phyloP scores from a whole-genome alignment of 2,888 invertebrate species.

The Hydroisotoma schaefferi region DNA sequence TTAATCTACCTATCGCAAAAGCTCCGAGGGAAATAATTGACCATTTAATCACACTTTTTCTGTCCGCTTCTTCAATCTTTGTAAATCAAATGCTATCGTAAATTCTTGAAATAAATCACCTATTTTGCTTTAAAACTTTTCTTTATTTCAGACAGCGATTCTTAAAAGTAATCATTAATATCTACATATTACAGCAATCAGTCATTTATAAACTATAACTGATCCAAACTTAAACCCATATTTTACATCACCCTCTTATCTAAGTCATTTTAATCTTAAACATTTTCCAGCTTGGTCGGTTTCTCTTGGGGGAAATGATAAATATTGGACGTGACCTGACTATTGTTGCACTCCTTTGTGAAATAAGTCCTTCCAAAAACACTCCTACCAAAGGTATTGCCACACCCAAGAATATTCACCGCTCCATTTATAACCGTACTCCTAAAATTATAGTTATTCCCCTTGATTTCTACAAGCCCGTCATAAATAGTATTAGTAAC shows the following conservation, averaged over 20 bases:
- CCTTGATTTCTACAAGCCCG: conserved; percentile 29
- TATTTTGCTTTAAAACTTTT: too few relatives aligned
- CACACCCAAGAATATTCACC: conserved; percentile 32
- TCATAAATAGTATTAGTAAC: conserved; percentile 29
- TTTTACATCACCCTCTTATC: neutral
- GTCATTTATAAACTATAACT: too few relatives aligned
- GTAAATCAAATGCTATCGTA: too few relatives aligned
- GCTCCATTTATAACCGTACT: conserved; percentile 27
- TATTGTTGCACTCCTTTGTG: conserved; percentile 33
- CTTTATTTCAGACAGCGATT: too few relatives aligned
- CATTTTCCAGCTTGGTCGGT: conserved; percentile 24
- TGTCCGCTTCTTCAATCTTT: too few relatives aligned
- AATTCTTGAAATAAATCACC: too few relatives aligned
- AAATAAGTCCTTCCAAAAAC: conserved; percentile 32
- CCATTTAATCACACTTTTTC: too few relatives aligned
- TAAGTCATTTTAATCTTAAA: conserved; percentile 13
- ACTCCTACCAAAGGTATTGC: conserved; percentile 32
- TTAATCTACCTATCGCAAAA: too few relatives aligned
- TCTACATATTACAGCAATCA: too few relatives aligned
- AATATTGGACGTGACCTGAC: conserved; percentile 28
- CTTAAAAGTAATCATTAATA: neutral
- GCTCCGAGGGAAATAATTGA: too few relatives aligned
- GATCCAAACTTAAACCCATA: too few relatives aligned
- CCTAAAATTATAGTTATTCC: conserved; percentile 28
- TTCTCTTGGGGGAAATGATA: conserved; percentile 28